phyloP scores from a whole-genome alignment of 2,113 vertebrate species.

The Okapia johnstoni region DNA sequence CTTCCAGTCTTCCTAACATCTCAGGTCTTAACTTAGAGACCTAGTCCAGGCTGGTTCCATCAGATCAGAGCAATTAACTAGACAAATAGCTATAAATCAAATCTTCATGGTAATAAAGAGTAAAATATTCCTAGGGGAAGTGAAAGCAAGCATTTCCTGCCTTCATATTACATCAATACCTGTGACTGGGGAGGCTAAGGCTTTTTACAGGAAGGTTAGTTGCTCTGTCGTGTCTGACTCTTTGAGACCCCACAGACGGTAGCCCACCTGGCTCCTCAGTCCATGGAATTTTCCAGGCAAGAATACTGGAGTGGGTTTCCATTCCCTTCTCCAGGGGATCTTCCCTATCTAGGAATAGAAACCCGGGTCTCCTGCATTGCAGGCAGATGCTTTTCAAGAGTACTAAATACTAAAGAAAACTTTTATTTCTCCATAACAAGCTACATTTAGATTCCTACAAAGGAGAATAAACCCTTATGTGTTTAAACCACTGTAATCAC shows the following conservation, averaged over 20 bases:
- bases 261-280: not conserved
- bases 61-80: not conserved
- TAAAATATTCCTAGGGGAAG: not conserved
- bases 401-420: not conserved
- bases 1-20: not conserved
- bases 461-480: not conserved
- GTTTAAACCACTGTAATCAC: not conserved
- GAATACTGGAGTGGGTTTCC: not conserved
- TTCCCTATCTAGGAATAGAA: not conserved
- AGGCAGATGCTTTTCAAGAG: not conserved
- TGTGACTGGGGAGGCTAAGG: not conserved
- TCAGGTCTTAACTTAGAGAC: not conserved
- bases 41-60: not conserved
- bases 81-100: not conserved
- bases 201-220: not conserved
- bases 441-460: not conserved
- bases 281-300: not conserved
- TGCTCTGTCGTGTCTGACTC: rapidly evolving
- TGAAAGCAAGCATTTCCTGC: not conserved
- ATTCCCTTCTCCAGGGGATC: not conserved
- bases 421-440: not conserved
- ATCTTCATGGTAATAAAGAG: not conserved
- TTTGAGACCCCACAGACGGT: not conserved
- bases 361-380: not conserved
- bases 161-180: not conserved